Percentiles rank a stretch among this genome's conserved stretches.
Conservation (phyloP, 2,113 vertebrate genomes). For the Danio rerio region DNA sequence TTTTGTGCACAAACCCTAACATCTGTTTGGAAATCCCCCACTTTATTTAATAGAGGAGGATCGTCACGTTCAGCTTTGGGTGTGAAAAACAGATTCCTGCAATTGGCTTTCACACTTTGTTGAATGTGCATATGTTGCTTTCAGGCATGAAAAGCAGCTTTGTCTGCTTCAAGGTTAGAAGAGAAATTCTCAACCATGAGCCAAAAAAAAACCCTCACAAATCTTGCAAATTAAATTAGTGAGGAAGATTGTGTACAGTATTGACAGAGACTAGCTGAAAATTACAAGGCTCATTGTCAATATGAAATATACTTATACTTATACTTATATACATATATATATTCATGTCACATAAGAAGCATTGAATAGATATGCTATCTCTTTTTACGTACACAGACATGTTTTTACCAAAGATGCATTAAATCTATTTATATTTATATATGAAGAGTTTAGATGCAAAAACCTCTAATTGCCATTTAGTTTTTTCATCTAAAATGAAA, state of each 20-base stretch:
- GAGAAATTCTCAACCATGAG: constrained; percentile 34
- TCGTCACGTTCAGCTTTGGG: background rate
- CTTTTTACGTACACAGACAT: too few species aligned
- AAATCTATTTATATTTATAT: too few species aligned
- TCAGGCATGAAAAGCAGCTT: background rate
- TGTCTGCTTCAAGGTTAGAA: constrained; percentile 2
- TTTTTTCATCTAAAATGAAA: too few species aligned
- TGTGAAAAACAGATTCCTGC: background rate
- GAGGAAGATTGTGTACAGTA: background rate
- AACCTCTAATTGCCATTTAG: too few species aligned
- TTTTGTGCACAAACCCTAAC: constrained; percentile 7
- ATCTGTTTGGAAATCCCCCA: constrained; percentile 23
- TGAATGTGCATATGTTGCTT: constrained; percentile 1
- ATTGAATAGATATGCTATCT: too few species aligned
- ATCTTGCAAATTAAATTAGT: background rate
- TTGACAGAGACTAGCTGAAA: background rate
- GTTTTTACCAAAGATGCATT: too few species aligned
- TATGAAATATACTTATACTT: too few species aligned
- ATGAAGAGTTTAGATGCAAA: too few species aligned
- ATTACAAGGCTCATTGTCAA: background rate
- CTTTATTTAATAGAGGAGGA: background rate
- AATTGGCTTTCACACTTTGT: background rate
- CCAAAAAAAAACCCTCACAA: background rate
- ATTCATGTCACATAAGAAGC: background rate
- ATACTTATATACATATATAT: too few species aligned